Evolutionary conservation across 2,888 invertebrate species (phyloP).

Genomic region (Papilio gigon): DNA sequence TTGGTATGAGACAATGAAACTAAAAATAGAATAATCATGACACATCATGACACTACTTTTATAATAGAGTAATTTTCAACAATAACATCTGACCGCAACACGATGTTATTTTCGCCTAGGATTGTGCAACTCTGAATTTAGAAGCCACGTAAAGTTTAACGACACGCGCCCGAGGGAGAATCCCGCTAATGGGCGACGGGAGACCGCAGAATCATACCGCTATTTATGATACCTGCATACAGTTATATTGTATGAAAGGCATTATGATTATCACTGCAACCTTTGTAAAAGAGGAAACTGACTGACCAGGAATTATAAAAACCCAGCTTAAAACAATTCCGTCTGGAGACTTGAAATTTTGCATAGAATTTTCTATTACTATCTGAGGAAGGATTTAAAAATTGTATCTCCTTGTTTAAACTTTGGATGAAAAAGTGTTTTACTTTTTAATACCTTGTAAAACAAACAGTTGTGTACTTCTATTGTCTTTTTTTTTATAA

Average conservation of each 20-base stretch:
- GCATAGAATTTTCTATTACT: not conserved
- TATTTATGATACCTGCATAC: conserved; percentile 27
- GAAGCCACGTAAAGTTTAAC: conserved; percentile 27
- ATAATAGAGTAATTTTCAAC: not conserved
- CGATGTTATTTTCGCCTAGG: conserved; percentile 19
- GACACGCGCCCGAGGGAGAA: conserved; percentile 24
- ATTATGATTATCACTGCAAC: not conserved
- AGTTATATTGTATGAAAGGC: not conserved
- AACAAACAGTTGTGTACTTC: too few species aligned
- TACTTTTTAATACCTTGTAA: too few species aligned
- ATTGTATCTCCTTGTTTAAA: too few species aligned
- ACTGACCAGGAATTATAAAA: not conserved
- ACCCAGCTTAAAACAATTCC: not conserved
- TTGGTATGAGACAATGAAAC: too few species aligned
- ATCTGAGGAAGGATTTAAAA: too few species aligned
- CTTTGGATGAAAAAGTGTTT: too few species aligned
- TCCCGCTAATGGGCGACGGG: conserved; percentile 23
- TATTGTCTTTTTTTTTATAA: too few species aligned
- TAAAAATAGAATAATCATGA: too few species aligned
- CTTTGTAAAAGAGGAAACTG: not conserved
- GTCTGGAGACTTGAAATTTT: not conserved
- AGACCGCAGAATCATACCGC: conserved; percentile 20
- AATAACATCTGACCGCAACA: conserved; percentile 1
- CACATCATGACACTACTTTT: not conserved
- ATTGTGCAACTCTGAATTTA: conserved; percentile 10